Evolutionary conservation across 2,888 invertebrate species (phyloP).

Genomic region (Cancer borealis): DNA sequence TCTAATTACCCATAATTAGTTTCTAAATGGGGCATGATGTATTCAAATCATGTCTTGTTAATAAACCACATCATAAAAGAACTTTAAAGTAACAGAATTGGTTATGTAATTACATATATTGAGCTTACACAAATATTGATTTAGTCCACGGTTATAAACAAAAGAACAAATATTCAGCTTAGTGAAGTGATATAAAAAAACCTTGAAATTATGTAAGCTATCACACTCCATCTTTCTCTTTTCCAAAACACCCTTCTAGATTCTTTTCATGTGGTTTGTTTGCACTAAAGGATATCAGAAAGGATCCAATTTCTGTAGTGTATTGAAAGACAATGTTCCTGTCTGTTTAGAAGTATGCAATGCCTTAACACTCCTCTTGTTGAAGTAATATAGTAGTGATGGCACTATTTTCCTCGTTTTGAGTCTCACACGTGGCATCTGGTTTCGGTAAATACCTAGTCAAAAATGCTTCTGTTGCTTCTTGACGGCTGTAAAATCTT

Average conservation of each 20-base stretch:
- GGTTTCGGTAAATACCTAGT: not conserved
- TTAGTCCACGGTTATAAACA: not conserved
- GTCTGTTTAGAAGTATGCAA: not conserved
- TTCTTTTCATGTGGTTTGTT: not conserved
- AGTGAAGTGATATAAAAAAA: no score
- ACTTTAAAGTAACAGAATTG: not conserved
- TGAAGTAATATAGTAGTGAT: not conserved
- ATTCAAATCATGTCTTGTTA: not conserved
- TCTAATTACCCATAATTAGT: not conserved
- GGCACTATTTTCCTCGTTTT: not conserved
- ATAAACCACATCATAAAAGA: not conserved
- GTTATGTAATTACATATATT: not conserved
- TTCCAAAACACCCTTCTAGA: not conserved
- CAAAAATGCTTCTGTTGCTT: not conserved
- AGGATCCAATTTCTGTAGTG: not conserved
- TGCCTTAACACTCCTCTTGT: not conserved
- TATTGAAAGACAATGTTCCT: not conserved
- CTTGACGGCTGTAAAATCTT: not conserved
- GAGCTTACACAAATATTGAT: not conserved
- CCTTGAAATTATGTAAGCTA: not conserved
- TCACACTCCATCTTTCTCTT: not conserved
- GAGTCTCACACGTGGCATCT: not conserved
- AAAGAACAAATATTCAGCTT: not conserved
- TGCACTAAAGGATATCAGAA: no score
- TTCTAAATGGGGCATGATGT: not conserved